These are phyloP conservation scores for Andrena praecox DNA, from an alignment of 2,888 invertebrate genomes.

Conservation along the genomic window DNA sequence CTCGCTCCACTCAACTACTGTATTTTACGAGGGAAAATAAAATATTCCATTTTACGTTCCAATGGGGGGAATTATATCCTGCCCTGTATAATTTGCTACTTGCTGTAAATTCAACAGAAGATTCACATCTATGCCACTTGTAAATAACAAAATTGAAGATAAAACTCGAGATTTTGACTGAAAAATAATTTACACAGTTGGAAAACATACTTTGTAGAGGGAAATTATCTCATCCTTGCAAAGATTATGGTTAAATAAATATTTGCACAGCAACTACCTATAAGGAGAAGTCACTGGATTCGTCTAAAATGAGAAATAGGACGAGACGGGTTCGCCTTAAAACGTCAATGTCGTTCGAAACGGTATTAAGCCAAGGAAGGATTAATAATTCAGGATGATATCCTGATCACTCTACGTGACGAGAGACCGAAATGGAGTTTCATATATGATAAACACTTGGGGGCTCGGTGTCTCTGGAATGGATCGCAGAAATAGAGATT, in stretches of 20 bases:
- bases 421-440: not conserved
- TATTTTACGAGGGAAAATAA: too few relatives aligned
- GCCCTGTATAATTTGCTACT: not conserved
- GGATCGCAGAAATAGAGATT: not conserved
- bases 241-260: not conserved
- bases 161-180: too few relatives aligned
- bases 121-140: not conserved
- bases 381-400: constrained; percentile 13
- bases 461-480: not conserved
- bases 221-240: too few relatives aligned
- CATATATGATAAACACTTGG: not conserved
- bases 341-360: constrained; percentile 2
- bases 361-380: constrained; percentile 1
- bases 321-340: constrained; percentile 11
- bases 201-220: not conserved
- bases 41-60: too few relatives aligned
- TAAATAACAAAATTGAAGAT: too few relatives aligned
- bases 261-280: not conserved
- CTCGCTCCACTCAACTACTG: not conserved
- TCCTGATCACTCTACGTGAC: not conserved
- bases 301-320: constrained; percentile 13
- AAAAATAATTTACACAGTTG: not conserved
- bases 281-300: not conserved
- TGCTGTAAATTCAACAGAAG: not conserved
- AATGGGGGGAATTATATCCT: too few relatives aligned